Base-by-base conservation (phyloP, 2,113 vertebrate genomes). In the Fukomys damarensis region DNA sequence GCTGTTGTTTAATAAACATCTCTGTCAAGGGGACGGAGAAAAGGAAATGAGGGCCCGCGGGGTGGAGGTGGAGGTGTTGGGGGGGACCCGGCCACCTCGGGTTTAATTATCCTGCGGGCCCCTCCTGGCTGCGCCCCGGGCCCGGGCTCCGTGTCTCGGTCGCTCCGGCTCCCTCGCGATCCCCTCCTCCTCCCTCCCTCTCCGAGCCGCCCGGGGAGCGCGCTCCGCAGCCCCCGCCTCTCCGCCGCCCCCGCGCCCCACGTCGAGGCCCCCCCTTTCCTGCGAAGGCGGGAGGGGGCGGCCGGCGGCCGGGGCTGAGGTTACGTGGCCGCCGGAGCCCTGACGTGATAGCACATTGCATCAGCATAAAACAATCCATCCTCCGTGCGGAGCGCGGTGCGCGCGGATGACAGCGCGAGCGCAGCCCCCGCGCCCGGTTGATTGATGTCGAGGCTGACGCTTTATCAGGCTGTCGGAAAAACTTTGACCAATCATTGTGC, bases 401-500 rank as follows among this genome's bases (percentile, higher is more conserved):
- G 98, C 94, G 94, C 98, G 98, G 98, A 98, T 98, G 98, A 98
- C 98, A 98, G 98, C 97, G 98, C 91, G 97, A 96, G 98, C 97
- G 98, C 98, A 98, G 98, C 98, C 99, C 98, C 99, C 98, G 98
- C 98, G 98, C 98, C 98, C 98, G 98, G 98, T 98, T 99, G 99
- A 99, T 99, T 99, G 99, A 99, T 99, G 99, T 98, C 98, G 98
- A 97, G 98, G 98, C 98, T 99, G 99, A 99, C 98, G 99, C 99
- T 99, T 99, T 99, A 99, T 99, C 99, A 99, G 99, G 98, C 99
- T 98, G 98, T 99, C 98, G 99, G 99, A 99, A 99, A 99, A 99
- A 99, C 98, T 99, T 99, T 98, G 99, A 99, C 99, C 99, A 99
- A 99, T 99, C 99, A 99, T 99, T 99, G 99, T 98, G 99, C 99